These are phyloP conservation scores for Aethes cnicana DNA, from an alignment of 2,888 invertebrate species.

Conservation along the genomic window DNA sequence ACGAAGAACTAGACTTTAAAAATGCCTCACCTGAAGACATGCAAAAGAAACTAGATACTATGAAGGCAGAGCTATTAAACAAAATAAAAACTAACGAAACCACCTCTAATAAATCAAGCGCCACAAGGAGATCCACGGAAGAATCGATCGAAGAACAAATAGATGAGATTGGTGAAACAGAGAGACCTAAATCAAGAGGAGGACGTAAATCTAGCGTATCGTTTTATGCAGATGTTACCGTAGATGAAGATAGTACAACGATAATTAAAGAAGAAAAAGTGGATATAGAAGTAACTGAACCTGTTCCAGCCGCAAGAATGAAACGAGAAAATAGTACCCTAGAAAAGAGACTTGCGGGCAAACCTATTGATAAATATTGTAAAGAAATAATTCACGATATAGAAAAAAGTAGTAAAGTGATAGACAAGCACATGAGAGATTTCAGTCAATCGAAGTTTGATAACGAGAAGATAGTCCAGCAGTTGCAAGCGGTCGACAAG, in stretches of 20 bases:
- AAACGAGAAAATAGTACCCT: slow-evolving; percentile 50
- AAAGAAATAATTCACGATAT: slow-evolving; percentile 73
- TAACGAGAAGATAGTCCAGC: slow-evolving; percentile 73
- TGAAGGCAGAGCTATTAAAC: slow-evolving; percentile 67
- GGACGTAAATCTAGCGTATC: slow-evolving; percentile 62
- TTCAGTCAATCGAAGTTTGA: slow-evolving; percentile 70
- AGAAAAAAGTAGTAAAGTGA: slow-evolving; percentile 69
- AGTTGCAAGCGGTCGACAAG: slow-evolving; percentile 76
- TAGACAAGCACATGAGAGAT: slow-evolving; percentile 77
- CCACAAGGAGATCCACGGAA: slow-evolving; percentile 59
- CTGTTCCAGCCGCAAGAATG: slow-evolving; percentile 38
- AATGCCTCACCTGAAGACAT: slow-evolving; percentile 54
- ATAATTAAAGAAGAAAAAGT: slow-evolving; percentile 46
- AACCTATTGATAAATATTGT: slow-evolving; percentile 69
- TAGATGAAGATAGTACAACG: slow-evolving; percentile 48
- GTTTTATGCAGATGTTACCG: slow-evolving; percentile 51
- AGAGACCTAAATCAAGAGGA: slow-evolving; percentile 68
- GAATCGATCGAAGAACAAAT: slow-evolving; percentile 67
- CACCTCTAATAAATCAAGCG: slow-evolving; percentile 56
- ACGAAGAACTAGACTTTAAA: slow-evolving; percentile 53
- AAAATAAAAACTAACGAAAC: slow-evolving; percentile 68
- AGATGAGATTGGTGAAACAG: slow-evolving; percentile 45
- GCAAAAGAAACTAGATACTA: slow-evolving; percentile 62
- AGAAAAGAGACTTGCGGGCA: slow-evolving; percentile 54
- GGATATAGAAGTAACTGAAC: slow-evolving; percentile 36